Evolutionary conservation across 2,113 vertebrate species (phyloP).

Genomic region (Callopanchax toddi): DNA sequence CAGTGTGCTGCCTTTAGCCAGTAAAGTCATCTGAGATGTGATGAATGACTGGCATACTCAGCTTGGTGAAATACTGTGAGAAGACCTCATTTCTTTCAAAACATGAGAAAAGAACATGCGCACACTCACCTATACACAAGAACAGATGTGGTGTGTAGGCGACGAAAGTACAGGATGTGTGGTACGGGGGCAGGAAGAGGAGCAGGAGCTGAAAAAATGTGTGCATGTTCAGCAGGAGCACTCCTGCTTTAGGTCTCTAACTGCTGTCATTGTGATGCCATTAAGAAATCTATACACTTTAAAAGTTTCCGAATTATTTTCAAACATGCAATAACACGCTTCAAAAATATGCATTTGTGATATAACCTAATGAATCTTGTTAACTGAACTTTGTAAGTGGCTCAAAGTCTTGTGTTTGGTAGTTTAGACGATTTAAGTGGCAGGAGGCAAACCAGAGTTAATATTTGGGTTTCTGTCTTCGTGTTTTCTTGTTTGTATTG

Average conservation of each 20-base stretch:
- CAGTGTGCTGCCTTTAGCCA: slow-evolving; percentile 5
- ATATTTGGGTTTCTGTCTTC: too few relatives aligned
- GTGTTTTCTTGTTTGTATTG: not conserved
- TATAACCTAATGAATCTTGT: not conserved
- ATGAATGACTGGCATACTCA: slow-evolving; percentile 27
- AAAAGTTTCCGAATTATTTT: slow-evolving; percentile 5
- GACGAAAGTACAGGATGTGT: slow-evolving; percentile 76
- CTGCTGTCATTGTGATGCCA: slow-evolving; percentile 13
- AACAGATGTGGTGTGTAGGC: slow-evolving; percentile 62
- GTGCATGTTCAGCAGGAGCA: slow-evolving; percentile 24
- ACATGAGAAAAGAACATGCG: slow-evolving; percentile 26
- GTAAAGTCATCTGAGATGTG: slow-evolving; percentile 32
- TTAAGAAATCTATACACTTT: not conserved
- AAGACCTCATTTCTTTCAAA: slow-evolving; percentile 13
- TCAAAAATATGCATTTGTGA: not conserved
- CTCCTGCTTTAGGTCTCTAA: slow-evolving; percentile 34
- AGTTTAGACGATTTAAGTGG: not conserved
- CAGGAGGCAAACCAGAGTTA: not conserved
- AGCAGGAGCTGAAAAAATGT: slow-evolving; percentile 54
- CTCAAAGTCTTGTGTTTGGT: not conserved
- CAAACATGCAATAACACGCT: not conserved
- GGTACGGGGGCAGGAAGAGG: slow-evolving; percentile 73
- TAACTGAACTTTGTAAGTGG: not conserved
- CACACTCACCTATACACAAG: slow-evolving; percentile 37
- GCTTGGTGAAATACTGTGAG: slow-evolving; percentile 14